phyloP scores from a whole-genome alignment of 2,888 invertebrate genomes.

The Tyria jacobaeae region DNA sequence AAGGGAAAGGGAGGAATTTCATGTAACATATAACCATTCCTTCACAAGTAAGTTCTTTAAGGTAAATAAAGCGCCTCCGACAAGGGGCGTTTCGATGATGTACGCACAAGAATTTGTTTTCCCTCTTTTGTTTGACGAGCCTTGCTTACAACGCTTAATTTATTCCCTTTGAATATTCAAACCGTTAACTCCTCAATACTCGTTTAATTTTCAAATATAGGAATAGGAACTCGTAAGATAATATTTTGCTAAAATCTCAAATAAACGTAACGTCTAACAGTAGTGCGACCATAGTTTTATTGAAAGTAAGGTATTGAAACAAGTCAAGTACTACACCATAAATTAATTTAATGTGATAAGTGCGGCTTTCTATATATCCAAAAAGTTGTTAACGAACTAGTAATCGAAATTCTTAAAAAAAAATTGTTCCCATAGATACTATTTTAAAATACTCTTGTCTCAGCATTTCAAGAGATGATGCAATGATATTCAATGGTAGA shows the following conservation, averaged over 20 bases:
- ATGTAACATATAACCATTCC: too few relatives aligned
- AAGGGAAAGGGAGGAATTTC: too few relatives aligned
- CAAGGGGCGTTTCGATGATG: slow-evolving; percentile 30
- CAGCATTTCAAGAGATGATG: too few relatives aligned
- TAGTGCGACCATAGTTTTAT: slow-evolving; percentile 55
- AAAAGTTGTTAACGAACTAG: not conserved
- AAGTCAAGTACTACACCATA: not conserved
- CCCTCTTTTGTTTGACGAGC: slow-evolving; percentile 59
- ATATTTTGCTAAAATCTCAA: slow-evolving; percentile 78
- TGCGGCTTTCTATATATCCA: not conserved
- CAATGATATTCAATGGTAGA: too few relatives aligned
- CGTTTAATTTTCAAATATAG: slow-evolving; percentile 81
- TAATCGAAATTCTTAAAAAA: not conserved
- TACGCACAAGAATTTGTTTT: slow-evolving; percentile 67
- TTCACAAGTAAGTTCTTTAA: not conserved
- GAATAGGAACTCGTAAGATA: slow-evolving; percentile 74
- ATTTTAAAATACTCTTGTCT: too few relatives aligned
- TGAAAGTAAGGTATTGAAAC: not conserved
- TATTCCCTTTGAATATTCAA: slow-evolving; percentile 85
- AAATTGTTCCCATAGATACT: too few relatives aligned
- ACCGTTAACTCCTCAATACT: slow-evolving; percentile 77
- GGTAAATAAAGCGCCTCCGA: slow-evolving; percentile 6
- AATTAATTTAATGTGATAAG: not conserved
- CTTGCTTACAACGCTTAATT: slow-evolving; percentile 69
- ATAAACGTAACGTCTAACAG: slow-evolving; percentile 61